A percentile compares a stretch with the other conserved stretches of the same genome.
Conservation (phyloP, 2,113 vertebrate genomes). For the sheep (Ovis aries) region DNA sequence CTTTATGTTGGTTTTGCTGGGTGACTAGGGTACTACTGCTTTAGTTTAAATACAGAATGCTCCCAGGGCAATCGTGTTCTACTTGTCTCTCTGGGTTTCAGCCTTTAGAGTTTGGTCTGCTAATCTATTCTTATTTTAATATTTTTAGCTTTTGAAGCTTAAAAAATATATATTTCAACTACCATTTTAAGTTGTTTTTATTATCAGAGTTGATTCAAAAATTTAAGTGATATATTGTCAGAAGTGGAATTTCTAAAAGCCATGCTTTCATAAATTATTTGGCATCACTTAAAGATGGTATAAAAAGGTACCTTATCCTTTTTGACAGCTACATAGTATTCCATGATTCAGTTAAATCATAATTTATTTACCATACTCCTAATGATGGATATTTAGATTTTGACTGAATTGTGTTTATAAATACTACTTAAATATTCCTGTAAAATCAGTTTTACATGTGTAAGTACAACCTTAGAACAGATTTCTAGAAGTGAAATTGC, state of each 20-base stretch:
- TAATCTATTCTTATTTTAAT: background rate
- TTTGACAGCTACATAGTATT: background rate
- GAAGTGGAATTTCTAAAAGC: background rate
- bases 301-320: background rate
- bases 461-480: background rate
- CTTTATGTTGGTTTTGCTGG: background rate
- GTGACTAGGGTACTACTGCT: background rate
- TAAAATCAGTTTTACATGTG: background rate
- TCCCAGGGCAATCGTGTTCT: background rate
- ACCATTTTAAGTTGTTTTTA: slow-evolving; percentile 5
- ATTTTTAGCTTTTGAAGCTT: background rate
- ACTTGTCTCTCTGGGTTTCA: background rate
- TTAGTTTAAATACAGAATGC: background rate
- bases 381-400: background rate
- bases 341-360: background rate
- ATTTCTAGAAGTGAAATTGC: slow-evolving; percentile 3
- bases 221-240: background rate
- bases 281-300: background rate
- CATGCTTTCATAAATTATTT: background rate
- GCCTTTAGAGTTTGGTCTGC: background rate
- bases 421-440: background rate
- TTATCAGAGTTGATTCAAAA: background rate
- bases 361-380: background rate
- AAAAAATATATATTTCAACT: background rate
- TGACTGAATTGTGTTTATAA: background rate